Conservation (phyloP, 1,140 invertebrate species). For the Drosophila ercepeae region DNA sequence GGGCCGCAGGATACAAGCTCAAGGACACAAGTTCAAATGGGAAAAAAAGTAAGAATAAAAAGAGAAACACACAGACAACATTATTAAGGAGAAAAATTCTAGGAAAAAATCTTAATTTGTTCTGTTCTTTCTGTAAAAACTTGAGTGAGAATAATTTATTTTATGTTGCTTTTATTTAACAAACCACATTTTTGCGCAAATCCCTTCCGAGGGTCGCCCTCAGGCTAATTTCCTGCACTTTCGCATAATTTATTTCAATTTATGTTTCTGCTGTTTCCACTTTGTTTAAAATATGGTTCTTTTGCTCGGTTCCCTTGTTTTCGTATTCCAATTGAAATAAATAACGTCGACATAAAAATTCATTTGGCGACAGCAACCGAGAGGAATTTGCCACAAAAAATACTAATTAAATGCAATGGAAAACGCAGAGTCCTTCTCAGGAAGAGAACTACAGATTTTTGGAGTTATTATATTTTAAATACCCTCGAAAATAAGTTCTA, state of each 20-base stretch:
- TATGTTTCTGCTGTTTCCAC: constrained; percentile 5
- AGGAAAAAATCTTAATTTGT: not conserved
- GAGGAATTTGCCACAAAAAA: constrained; percentile 16
- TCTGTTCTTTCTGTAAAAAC: not conserved
- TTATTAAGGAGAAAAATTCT: constrained; percentile 1
- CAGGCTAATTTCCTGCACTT: constrained; percentile 16
- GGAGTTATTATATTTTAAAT: not conserved
- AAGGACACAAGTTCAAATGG: not conserved
- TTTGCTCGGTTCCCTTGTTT: not conserved
- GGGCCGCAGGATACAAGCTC: not conserved
- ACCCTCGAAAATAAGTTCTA: not conserved
- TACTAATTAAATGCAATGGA: constrained; percentile 20
- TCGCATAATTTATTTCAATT: constrained; percentile 23
- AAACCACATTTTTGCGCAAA: not conserved
- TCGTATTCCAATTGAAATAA: constrained; percentile 19
- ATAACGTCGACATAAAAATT: constrained; percentile 49
- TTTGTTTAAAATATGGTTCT: constrained; percentile 1
- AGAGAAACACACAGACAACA: not conserved
- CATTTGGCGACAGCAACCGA: constrained; percentile 9
- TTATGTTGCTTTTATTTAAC: not conserved
- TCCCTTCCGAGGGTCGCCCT: too few species aligned
- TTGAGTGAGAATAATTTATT: constrained; percentile 7
- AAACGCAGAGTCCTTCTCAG: not conserved
- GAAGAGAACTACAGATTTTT: not conserved
- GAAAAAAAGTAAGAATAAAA: not conserved